Percentiles rank a stretch among this genome's conserved stretches.
These are phyloP conservation scores for Epinotia ramella DNA, from an alignment of 2,888 invertebrate species.

Conservation along the genomic window DNA sequence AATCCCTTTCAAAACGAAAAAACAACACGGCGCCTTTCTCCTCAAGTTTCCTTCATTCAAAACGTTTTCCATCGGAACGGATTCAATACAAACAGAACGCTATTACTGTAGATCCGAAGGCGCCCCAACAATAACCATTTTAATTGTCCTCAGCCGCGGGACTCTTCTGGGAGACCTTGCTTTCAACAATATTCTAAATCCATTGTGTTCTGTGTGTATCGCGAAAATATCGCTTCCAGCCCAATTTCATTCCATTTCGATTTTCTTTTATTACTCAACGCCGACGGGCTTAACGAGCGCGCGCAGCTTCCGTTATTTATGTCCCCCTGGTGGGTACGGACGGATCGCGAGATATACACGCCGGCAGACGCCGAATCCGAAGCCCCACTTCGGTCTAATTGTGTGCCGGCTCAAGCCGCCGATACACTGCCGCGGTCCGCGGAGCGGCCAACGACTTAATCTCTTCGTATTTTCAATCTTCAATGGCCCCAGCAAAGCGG, in stretches of 20 bases:
- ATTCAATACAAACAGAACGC: constrained; percentile 74
- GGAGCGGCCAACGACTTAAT: constrained; percentile 70
- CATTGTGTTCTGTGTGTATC: constrained; percentile 77
- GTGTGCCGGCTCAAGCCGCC: constrained; percentile 78
- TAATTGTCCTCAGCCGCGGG: constrained; percentile 76
- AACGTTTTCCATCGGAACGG: constrained; percentile 71
- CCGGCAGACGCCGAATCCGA: constrained; percentile 72
- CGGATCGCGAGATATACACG: constrained; percentile 82
- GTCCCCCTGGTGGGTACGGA: constrained; percentile 83
- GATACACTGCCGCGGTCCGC: constrained; percentile 65
- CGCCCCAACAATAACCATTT: constrained; percentile 76
- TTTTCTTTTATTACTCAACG: constrained; percentile 85
- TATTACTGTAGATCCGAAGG: constrained; percentile 65
- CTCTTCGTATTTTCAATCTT: constrained; percentile 58
- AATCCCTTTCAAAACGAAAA: constrained; percentile 68
- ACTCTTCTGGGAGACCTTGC: constrained; percentile 71
- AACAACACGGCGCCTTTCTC: constrained; percentile 69
- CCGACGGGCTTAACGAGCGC: constrained; percentile 84
- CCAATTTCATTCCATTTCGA: constrained; percentile 85
- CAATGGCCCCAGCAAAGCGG: constrained; percentile 20
- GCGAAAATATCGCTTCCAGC: constrained; percentile 81
- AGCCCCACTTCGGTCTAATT: constrained; percentile 79
- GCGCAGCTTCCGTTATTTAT: constrained; percentile 82
- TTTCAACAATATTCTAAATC: constrained; percentile 78
- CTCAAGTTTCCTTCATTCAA: constrained; percentile 71